These are phyloP conservation scores for Torymus auratus DNA, from an alignment of 2,888 invertebrate species.

Conservation along the genomic window DNA sequence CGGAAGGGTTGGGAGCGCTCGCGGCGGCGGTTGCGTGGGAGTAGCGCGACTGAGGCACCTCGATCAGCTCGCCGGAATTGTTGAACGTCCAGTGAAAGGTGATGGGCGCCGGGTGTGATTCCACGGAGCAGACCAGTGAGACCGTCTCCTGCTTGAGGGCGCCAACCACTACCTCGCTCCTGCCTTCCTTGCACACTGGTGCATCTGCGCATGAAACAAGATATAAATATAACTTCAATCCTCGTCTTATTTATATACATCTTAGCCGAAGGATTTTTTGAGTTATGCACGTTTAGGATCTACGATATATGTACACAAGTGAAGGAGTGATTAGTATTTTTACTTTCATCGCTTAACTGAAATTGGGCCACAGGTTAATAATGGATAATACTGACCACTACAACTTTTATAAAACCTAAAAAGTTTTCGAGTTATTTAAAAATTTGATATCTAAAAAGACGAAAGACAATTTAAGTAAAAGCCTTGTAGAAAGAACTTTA, in stretches of 20 bases:
- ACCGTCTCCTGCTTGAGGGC: conserved; percentile 94
- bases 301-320: no score
- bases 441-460: conserved; percentile 53
- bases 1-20: neutral
- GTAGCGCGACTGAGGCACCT: conserved; percentile 83
- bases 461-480: conserved; percentile 51
- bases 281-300: no score
- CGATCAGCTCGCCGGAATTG: conserved; percentile 91
- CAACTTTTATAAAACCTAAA: conserved; percentile 30
- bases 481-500: conserved; percentile 36
- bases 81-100: conserved; percentile 96
- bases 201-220: conserved; percentile 62
- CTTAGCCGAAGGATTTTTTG: no score
- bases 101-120: conserved; percentile 91
- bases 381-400: neutral
- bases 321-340: no score
- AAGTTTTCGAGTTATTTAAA: conserved; percentile 49
- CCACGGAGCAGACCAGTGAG: conserved; percentile 89
- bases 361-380: neutral
- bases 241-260: no score
- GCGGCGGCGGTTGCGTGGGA: conserved; percentile 64
- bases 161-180: conserved; percentile 87
- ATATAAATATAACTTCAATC: no score
- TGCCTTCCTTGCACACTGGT: conserved; percentile 79
- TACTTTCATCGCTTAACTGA: no score